These are phyloP conservation scores for Bos indicus DNA, from an alignment of 2,113 vertebrate species.

Conservation along the genomic window DNA sequence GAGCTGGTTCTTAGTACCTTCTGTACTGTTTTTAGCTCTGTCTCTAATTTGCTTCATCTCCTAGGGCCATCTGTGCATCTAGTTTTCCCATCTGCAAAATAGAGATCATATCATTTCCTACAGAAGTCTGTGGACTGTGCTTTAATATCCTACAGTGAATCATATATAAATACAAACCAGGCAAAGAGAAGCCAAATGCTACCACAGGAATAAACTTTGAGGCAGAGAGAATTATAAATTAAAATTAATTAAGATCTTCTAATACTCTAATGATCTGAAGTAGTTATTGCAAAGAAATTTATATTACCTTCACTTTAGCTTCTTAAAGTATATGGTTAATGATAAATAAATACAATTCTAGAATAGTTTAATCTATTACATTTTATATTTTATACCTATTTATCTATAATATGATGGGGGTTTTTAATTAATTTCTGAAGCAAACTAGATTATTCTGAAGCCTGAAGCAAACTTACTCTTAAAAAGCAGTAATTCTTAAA, in stretches of 20 bases:
- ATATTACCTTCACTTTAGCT: background rate
- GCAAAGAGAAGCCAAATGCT: background rate
- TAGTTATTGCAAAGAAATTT: background rate
- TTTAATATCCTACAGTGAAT: constrained; percentile 41
- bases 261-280: background rate
- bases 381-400: background rate
- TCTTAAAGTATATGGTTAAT: background rate
- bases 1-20: background rate
- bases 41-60: constrained; percentile 36
- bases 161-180: constrained; percentile 30
- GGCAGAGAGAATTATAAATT: background rate
- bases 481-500: background rate
- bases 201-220: background rate
- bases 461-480: constrained; percentile 32
- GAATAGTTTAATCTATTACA: background rate
- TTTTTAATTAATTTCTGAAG: constrained; percentile 32
- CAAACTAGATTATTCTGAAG: constrained; percentile 38
- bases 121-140: background rate
- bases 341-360: background rate
- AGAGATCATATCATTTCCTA: constrained; percentile 24
- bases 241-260: constrained; percentile 37
- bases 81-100: constrained; percentile 20
- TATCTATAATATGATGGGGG: background rate
- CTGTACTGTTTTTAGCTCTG: constrained; percentile 41
- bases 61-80: constrained; percentile 42